Evolutionary conservation across 2,113 vertebrate genomes (phyloP), one percentile per base, ranked within the genome.

Genomic region (Sinocyclocheilus maitianheensis): DNA sequence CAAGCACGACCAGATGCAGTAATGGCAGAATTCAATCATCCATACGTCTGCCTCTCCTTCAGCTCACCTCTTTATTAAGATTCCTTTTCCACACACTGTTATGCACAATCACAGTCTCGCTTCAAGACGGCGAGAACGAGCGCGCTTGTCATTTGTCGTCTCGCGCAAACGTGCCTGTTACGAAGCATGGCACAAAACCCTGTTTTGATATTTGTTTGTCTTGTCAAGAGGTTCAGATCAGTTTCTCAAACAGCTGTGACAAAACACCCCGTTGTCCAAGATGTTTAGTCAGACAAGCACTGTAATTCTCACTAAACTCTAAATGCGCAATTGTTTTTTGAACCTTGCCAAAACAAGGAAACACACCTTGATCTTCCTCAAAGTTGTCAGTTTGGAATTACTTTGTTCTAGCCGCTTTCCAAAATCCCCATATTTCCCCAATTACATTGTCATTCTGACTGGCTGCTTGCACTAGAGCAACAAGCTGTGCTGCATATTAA

Each of bases 11-110:
- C 77, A 87, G 86, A 91, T 53, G 65, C 65, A 67, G 77, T 89
- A 88, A 89, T 88, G 83, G 80, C 48, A 43, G 85, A 88, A 88
- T 87, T 89, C 86, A 90, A 69, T 85, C 88, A 87, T 88, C 85
- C 86, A 65, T 88, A 53, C 71, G 7, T 71, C 84, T 65, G 83
- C 63, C 81, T 88, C 71, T 90, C 86, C 88, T 88, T 90, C 86
- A 87, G 67, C 51, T 75, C 46, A 53, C 84, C 83, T 71, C 86
- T 79, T 81, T 71, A 79, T 74, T 74, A 62, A 26, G 63, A 71
- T 71, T 67, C 71, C 78, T 83, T 84, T 85, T 82, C 51, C 48
- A 48, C 80, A 20, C 37, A n/a, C 63, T 65, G 53, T 60, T 83
- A 40, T 62, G 51, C 71, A 75, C 84, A 48, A 81, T 71, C 79